Conservation (phyloP, 2,113 vertebrate genomes). For the Conger conger region DNA sequence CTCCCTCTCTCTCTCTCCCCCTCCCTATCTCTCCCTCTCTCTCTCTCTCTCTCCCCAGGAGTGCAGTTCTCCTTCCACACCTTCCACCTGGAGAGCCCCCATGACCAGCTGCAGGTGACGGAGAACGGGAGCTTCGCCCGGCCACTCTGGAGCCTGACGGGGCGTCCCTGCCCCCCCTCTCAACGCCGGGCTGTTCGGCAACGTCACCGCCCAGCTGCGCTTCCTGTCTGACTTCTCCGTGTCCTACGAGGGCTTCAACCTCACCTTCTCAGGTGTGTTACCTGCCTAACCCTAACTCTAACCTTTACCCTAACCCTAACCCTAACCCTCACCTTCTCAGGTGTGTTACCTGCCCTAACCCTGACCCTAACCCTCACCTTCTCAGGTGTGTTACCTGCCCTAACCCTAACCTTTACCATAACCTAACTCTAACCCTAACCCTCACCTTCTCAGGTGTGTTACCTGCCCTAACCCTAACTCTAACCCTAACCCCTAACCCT, state of each 20-base stretch:
- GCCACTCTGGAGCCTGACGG: slow-evolving; percentile 71
- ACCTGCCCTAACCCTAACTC: too few species aligned
- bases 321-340: neutral
- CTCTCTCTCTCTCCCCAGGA: slow-evolving; percentile 45
- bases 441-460: too few species aligned
- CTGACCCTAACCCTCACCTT: too few species aligned
- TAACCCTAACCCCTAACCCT: too few species aligned
- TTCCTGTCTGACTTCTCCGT: slow-evolving; percentile 79
- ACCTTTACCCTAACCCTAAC: too few species aligned
- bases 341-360: neutral
- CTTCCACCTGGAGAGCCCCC: slow-evolving; percentile 75
- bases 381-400: too few species aligned
- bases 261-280: slow-evolving; percentile 72
- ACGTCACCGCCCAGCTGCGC: slow-evolving; percentile 75
- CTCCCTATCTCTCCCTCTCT: slow-evolving; percentile 19
- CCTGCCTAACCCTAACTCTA: too few species aligned
- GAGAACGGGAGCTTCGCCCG: slow-evolving; percentile 72
- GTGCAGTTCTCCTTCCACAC: slow-evolving; percentile 75
- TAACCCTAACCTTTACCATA: too few species aligned
- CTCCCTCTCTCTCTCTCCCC: neutral
- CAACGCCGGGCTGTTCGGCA: slow-evolving; percentile 71
- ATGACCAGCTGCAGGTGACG: slow-evolving; percentile 75
- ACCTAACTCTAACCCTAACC: too few species aligned
- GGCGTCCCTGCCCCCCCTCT: slow-evolving; percentile 61
- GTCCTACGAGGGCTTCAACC: slow-evolving; percentile 75